A percentile compares a stretch with the other conserved stretches of the same genome.
Conservation (phyloP, 2,113 vertebrate species). For the Otus sunia region DNA sequence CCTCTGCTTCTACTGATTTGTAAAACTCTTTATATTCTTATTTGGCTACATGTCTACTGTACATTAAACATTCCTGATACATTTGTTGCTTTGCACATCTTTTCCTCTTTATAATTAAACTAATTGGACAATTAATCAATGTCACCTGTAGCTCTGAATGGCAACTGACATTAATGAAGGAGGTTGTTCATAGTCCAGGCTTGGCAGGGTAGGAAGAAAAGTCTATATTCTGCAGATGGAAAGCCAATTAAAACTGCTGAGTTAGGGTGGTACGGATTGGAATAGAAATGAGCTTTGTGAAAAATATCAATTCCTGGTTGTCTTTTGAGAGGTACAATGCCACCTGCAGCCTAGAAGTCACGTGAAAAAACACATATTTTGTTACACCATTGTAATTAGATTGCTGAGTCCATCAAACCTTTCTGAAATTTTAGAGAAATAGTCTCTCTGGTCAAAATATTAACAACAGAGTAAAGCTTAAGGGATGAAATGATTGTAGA, state of each 20-base stretch:
- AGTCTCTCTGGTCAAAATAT: not conserved
- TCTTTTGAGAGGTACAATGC: not conserved
- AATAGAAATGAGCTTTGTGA: not conserved
- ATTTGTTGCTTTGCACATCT: conserved; percentile 10
- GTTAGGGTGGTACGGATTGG: not conserved
- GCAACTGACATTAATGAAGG: conserved; percentile 36
- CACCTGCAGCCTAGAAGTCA: not conserved
- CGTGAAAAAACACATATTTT: not conserved
- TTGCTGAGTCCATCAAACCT: not conserved
- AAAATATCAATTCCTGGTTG: not conserved
- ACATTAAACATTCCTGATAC: not conserved
- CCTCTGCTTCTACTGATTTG: not conserved
- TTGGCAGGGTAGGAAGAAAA: not conserved
- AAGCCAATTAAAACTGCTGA: conserved; percentile 14
- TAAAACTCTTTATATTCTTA: not conserved
- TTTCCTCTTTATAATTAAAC: conserved; percentile 40
- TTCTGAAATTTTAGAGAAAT: not conserved
- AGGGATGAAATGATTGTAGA: not conserved
- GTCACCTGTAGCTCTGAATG: conserved; percentile 7
- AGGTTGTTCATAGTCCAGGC: not conserved
- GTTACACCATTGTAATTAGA: not conserved
- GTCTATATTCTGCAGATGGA: not conserved
- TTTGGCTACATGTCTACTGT: not conserved
- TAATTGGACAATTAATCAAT: conserved; percentile 56
- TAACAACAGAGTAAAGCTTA: not conserved